Base-by-base conservation (phyloP, 2,888 invertebrate genomes). In the Copidosoma aretas region DNA sequence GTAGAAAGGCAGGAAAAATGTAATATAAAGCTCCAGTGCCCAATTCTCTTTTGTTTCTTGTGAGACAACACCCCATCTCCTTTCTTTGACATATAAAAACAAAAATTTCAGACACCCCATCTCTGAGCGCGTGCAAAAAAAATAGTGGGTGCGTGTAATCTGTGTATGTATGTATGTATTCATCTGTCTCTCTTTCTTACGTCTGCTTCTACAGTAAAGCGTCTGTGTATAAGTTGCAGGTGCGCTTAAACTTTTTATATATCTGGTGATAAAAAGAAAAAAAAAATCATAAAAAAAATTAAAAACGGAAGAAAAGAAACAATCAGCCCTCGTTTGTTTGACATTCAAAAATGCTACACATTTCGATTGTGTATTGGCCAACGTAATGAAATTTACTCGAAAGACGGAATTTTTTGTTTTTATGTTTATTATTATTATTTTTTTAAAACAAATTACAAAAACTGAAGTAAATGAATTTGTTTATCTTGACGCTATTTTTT, bases 301-400 rank as follows among this genome's bases (percentile, higher is more conserved):
- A 32, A 5, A 32, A 5, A 32, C 58, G 56, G 14, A 60, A 60
- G 56, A 57, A 67, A 54, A 49, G 19, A 4, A 49, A 49, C 10
- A 19, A 49, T 49, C 39, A 24, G 10, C 22, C 5, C 24, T 59
- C 19, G 52, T 65, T 70, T 64, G 53, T 65, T 58, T 22, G 49
- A 59, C 52, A 60, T 54, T 63, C 60, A 60, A 66, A n/a, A 68
- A 71, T 71, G 68, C 71, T 71, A 68, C 60, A 68, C 71, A 71
- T 68, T 71, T 71, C 54, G 53, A 68, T 63, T 64, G 60, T 68
- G 46, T 67, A 57, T 57, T 19, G 32, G 32, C 21, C 25, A 59
- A 49, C 24, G 24, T 17, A 24, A 39, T 57, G 15, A 39, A 32
- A 39, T 25, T 56, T 25, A 25, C 24, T 24, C 17, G n/a, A 49